These are phyloP conservation scores for Nebria salina DNA, from an alignment of 2,888 invertebrate species.

Conservation along the genomic window DNA sequence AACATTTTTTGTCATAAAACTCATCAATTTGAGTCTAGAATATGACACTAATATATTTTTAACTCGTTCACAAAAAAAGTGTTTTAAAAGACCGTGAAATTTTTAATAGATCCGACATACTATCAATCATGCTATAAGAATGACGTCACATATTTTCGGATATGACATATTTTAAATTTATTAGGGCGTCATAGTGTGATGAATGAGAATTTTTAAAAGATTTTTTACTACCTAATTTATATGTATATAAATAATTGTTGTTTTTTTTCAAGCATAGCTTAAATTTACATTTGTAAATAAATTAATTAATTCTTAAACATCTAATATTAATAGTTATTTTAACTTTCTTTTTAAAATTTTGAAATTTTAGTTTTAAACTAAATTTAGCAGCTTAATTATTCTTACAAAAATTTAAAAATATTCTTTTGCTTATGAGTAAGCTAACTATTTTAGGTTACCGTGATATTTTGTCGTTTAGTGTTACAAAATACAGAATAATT, in stretches of 20 bases:
- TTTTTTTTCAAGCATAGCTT: neutral
- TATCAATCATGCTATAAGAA: conserved; percentile 35
- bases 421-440: too few relatives aligned
- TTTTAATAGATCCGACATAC: conserved; percentile 37
- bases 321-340: too few relatives aligned
- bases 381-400: too few relatives aligned
- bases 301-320: too few relatives aligned
- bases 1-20: neutral
- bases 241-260: conserved; percentile 22
- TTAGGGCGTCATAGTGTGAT: conserved; percentile 29
- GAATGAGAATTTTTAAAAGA: conserved; percentile 35
- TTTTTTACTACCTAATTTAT: conserved; percentile 30
- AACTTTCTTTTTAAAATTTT: too few relatives aligned
- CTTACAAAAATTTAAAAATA: too few relatives aligned
- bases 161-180: conserved; percentile 42
- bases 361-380: too few relatives aligned
- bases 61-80: neutral
- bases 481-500: too few relatives aligned
- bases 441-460: too few relatives aligned
- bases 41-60: neutral
- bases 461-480: too few relatives aligned
- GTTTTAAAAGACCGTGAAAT: conserved; percentile 10
- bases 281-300: neutral
- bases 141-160: conserved; percentile 23
- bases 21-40: neutral